Base-by-base conservation (phyloP, 1,140 invertebrate species). In the Drosophila mayri region DNA sequence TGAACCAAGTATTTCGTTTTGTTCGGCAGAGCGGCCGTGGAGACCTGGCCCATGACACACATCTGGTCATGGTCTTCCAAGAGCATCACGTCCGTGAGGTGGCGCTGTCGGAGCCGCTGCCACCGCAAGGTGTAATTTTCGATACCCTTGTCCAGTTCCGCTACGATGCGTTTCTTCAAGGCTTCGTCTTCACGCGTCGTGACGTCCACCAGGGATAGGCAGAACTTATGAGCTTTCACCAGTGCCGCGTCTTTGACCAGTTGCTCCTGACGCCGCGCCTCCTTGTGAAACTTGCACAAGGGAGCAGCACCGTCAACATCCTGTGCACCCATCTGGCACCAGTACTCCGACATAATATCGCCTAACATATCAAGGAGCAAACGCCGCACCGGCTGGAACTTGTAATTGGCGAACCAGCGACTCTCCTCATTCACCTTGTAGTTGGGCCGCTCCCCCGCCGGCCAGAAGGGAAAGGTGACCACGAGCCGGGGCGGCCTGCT, bases 401-500 rank as follows among this genome's bases (percentile, higher is more conserved):
- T 41, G 30, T 64, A 72, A 0, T 35, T 3, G 46, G 76, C 76
- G 9, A 79, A 79, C 76, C 76, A 79, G 40, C 75, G 75, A 14
- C n/a, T 64, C 10, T 20, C 52, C 0, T 64, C 66, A n/a, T 63
- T 52, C 5, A 78, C 57, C 11, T 18, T 61, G 22, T 78, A 78
- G 10, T 44, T 71, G 18, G 75, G 50, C 10, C 46, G 35, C 32
- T 63, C 32, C 9, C 57, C 64, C 6, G 37, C 43, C 2, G 57
- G 76, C 76, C 76, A 78, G 16, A 78, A 78, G 10, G 57, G 58
- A 52, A 78, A 78, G 50, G 76, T 12, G 25, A 78, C 74, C 11
- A 67, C 55, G 8, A 20, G 22, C 16, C 28, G 12, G 11, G 38
- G n/a, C 14, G 30, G 35, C 1, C 18, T 20, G n/a, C 46, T 11